Conservation (phyloP, 2,797 vertebrate species). For the Dromococcyx pavoninus region DNA sequence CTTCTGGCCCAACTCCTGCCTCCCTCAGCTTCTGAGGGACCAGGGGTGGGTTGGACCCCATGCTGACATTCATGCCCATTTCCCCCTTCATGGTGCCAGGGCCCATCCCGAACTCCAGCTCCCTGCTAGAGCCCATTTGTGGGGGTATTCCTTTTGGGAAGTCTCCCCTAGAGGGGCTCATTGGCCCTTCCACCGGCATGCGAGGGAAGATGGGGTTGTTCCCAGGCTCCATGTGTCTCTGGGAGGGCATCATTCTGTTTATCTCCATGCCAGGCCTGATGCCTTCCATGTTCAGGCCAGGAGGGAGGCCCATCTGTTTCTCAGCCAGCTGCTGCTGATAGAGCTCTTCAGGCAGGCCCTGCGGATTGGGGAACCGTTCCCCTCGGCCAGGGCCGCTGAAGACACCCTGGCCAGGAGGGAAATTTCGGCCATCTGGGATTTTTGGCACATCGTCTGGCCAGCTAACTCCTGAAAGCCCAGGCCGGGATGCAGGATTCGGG, state of each 20-base stretch:
- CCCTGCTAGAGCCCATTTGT: slow-evolving; percentile 81
- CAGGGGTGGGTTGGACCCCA: slow-evolving; percentile 90
- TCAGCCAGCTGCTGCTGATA: slow-evolving; percentile 95
- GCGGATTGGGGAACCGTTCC: slow-evolving; percentile 95
- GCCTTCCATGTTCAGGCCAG: slow-evolving; percentile 89
- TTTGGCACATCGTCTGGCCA: slow-evolving; percentile 98
- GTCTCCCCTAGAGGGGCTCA: slow-evolving; percentile 95
- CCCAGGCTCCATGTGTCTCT: slow-evolving; percentile 93
- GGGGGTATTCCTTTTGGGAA: slow-evolving; percentile 87
- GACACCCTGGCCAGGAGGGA: slow-evolving; percentile 87
- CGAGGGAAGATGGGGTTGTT: slow-evolving; percentile 92
- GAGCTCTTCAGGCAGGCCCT: slow-evolving; percentile 92
- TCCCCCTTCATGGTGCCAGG: slow-evolving; percentile 84
- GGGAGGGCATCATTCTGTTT: slow-evolving; percentile 90
- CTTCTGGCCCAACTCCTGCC: slow-evolving; percentile 77
- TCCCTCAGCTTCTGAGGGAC: slow-evolving; percentile 94
- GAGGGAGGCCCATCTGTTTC: slow-evolving; percentile 90
- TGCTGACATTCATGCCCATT: slow-evolving; percentile 79
- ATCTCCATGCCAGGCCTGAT: slow-evolving; percentile 84
- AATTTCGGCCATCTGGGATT: slow-evolving; percentile 91
- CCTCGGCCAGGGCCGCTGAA: slow-evolving; percentile 94
- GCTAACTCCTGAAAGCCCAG: slow-evolving; percentile 87
- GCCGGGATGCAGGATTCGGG: slow-evolving; percentile 83
- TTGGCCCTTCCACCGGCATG: slow-evolving; percentile 91
- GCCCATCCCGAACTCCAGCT: slow-evolving; percentile 94